Percentiles rank a stretch among this genome's conserved stretches.
Evolutionary conservation across 2,888 invertebrate genomes (phyloP).

Genomic region (Protodeltote pygarga): DNA sequence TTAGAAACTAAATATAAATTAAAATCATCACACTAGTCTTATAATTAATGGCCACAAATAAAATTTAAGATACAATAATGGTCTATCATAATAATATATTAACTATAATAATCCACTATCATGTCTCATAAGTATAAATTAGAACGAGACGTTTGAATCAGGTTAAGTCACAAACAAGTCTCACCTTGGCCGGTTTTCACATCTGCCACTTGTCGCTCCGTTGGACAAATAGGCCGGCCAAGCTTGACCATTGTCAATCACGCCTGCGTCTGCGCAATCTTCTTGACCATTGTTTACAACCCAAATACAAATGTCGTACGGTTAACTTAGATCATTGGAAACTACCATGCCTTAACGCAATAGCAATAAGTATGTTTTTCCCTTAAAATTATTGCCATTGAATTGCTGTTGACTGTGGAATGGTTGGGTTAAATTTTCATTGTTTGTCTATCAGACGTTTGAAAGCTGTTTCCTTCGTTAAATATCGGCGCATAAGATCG

Average conservation of each 20-base stretch:
- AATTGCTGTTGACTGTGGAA: no score
- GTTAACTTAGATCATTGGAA: slow-evolving; percentile 24
- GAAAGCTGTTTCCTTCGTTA: slow-evolving; percentile 18
- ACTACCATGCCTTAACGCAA: no score
- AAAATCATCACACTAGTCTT: no score
- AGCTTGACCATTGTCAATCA: slow-evolving; percentile 73
- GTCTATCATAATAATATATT: slow-evolving; percentile 16
- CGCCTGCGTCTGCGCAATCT: slow-evolving; percentile 46
- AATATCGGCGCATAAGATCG: slow-evolving; percentile 31
- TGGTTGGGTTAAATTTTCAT: slow-evolving; percentile 33
- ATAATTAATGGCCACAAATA: slow-evolving; percentile 20
- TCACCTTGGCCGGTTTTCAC: slow-evolving; percentile 81
- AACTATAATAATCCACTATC: slow-evolving; percentile 16
- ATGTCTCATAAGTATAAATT: slow-evolving; percentile 29
- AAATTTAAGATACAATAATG: slow-evolving; percentile 4
- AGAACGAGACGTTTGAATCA: slow-evolving; percentile 42
- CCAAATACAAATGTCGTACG: no score
- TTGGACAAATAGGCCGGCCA: slow-evolving; percentile 72
- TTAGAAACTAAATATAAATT: no score
- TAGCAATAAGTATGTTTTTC: no score
- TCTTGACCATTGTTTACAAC: slow-evolving; percentile 38
- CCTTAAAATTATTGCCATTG: no score
- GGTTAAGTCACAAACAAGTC: slow-evolving; percentile 51
- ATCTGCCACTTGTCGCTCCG: slow-evolving; percentile 73
- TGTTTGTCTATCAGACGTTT: slow-evolving; percentile 28